Base-by-base conservation (phyloP, 2,888 invertebrate species). In the Pterobdella sp. region DNA sequence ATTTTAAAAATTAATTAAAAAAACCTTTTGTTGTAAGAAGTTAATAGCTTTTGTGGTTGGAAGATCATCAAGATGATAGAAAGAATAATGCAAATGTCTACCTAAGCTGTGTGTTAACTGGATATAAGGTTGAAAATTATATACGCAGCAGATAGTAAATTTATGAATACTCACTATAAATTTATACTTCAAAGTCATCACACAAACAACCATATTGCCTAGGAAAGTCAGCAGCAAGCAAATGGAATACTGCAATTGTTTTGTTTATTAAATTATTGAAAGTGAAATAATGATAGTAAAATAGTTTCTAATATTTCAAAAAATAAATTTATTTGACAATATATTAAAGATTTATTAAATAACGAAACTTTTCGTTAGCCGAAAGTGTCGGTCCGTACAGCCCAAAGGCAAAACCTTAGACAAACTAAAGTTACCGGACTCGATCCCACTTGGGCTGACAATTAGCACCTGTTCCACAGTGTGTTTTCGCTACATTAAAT, bases 201-300 rank as follows among this genome's bases (percentile, higher is more conserved):
- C n/a, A 37, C 56, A 49, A 26, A 69, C 32, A 26, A 34, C 52
- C n/a, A 69, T 18, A 34, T 69, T 56, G 2, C 31, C 32, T 56
- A 69, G 52, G 52, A 69, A 69, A 22, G 52, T 56, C 26, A 69
- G 42, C 56, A 69, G 29, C 52, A 69, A 32, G 18, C 69, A 31
- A 1, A 34, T n/a, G 1, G 69, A 69, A n/a, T 42, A 69, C 69
- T 69, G 69, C 2, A 10, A 18, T 7, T 14, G 42, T 42, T 42
- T 7, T 18, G 42, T 42, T 7, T 42, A 18, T 14, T 42, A 42
- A 49, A 49, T 14, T 18, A 49, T 14, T 49, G 52, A 18, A 14
- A 49, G 14, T 49, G n/a, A 14, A 66, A 34, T 66, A n/a, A 34
- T 34, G 34, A 32, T 4, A 4, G 42, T 37, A 7, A 42, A 35